phyloP scores from a whole-genome alignment of 2,113 vertebrate species.

The Ailurus styani region DNA sequence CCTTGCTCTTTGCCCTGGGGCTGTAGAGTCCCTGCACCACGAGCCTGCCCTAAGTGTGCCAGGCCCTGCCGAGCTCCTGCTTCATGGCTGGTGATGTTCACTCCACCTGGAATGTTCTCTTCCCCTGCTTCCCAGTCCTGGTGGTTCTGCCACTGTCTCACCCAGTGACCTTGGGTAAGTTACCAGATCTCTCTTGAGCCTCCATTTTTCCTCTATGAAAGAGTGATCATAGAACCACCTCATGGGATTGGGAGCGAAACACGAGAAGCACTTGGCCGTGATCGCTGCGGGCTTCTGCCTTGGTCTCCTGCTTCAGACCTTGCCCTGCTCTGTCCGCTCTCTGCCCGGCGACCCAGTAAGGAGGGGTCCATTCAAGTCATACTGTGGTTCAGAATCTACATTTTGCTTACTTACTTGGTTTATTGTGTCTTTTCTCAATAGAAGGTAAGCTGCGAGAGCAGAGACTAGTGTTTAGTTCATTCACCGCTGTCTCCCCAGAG shows the following conservation, averaged over 20 bases:
- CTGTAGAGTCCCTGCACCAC: not conserved
- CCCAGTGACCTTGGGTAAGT: not conserved
- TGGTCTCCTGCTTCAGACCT: not conserved
- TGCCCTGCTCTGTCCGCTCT: not conserved
- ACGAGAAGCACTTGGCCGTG: not conserved
- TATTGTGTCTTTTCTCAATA: not conserved
- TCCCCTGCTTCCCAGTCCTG: not conserved
- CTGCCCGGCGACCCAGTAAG: not conserved
- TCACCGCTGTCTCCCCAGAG: not conserved
- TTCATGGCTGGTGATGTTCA: not conserved
- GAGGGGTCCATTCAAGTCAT: not conserved
- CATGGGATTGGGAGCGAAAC: not conserved
- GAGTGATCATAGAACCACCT: not conserved
- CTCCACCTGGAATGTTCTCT: not conserved
- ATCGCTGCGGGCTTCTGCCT: not conserved
- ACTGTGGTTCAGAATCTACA: not conserved
- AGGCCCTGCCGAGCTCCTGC: not conserved
- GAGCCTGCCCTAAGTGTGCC: not conserved
- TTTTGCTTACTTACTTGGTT: not conserved
- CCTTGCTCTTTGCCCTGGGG: not conserved
- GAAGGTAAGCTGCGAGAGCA: not conserved
- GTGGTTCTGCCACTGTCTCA: not conserved
- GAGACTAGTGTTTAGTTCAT: not conserved
- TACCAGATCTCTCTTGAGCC: not conserved
- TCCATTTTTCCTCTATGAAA: not conserved